These are phyloP conservation scores for Diaperis boleti DNA, from an alignment of 2,888 invertebrate species.

Conservation along the genomic window DNA sequence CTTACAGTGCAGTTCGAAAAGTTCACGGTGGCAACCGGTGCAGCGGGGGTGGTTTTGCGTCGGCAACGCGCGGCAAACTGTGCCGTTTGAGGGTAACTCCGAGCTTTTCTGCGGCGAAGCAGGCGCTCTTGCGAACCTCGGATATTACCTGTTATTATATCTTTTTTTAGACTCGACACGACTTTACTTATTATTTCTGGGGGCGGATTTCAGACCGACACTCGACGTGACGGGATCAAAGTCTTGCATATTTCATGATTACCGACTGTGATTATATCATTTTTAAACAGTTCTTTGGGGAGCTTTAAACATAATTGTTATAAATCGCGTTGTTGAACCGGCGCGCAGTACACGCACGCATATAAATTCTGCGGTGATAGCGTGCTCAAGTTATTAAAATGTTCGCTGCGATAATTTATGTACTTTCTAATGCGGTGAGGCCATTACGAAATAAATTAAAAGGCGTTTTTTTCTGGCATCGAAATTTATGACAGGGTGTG, in stretches of 20 bases:
- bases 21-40: background rate
- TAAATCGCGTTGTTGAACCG: slow-evolving; percentile 16
- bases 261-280: too few species aligned
- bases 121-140: slow-evolving; percentile 47
- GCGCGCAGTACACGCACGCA: too few species aligned
- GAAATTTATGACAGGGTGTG: background rate
- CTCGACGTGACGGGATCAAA: too few species aligned
- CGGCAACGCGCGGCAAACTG: slow-evolving; percentile 50
- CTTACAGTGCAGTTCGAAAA: too few species aligned
- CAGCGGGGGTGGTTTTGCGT: slow-evolving; percentile 42
- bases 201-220: background rate
- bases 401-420: background rate
- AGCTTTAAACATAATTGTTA: background rate
- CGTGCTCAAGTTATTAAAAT: slow-evolving; percentile 6
- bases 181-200: background rate
- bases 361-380: too few species aligned
- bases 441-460: slow-evolving; percentile 1
- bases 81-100: slow-evolving; percentile 46
- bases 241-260: too few species aligned
- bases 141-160: slow-evolving; percentile 22
- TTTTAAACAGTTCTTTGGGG: background rate
- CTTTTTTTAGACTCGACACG: background rate
- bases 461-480: background rate
- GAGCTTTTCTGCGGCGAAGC: slow-evolving; percentile 50
- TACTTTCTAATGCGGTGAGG: background rate